Evolutionary conservation across 2,888 invertebrate species (phyloP).

Genomic region (Caenorhabditis doughertyi): DNA sequence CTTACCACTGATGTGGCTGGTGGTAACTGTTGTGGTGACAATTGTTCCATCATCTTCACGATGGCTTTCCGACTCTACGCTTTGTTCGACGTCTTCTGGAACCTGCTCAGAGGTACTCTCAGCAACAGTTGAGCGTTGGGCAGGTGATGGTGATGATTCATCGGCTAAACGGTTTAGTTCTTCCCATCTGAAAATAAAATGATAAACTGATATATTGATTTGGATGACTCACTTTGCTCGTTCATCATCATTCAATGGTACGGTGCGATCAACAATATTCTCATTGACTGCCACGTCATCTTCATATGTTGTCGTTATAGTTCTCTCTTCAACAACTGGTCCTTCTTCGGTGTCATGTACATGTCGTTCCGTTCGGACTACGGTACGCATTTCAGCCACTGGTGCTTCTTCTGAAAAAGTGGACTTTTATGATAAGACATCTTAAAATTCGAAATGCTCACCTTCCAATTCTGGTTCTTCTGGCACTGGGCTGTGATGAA

Average conservation of each 20-base stretch:
- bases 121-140: slow-evolving; percentile 30
- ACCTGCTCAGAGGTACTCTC: slow-evolving; percentile 42
- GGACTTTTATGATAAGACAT: too few species aligned
- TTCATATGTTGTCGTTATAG: slow-evolving; percentile 78
- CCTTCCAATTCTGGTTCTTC: slow-evolving; percentile 59
- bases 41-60: slow-evolving; percentile 75
- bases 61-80: slow-evolving; percentile 67
- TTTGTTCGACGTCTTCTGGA: slow-evolving; percentile 63
- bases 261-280: slow-evolving; percentile 72
- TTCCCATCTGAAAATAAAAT: slow-evolving; percentile 65
- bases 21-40: slow-evolving; percentile 72
- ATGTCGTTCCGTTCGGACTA: slow-evolving; percentile 78
- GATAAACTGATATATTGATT: neutral
- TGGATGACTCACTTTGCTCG: slow-evolving; percentile 56
- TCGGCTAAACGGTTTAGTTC: slow-evolving; percentile 67
- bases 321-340: slow-evolving; percentile 81
- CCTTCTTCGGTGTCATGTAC: slow-evolving; percentile 79
- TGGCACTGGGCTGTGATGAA: slow-evolving; percentile 52
- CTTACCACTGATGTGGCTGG: slow-evolving; percentile 68
- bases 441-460: neutral
- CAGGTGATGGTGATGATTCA: slow-evolving; percentile 40
- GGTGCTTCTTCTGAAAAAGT: slow-evolving; percentile 56
- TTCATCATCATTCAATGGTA: slow-evolving; percentile 79
- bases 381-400: slow-evolving; percentile 76
- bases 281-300: slow-evolving; percentile 79